Percentiles rank a stretch among this genome's conserved stretches.
These are phyloP conservation scores for Dorcus parallelipipedus DNA, from an alignment of 2,888 invertebrate genomes.

Conservation along the genomic window DNA sequence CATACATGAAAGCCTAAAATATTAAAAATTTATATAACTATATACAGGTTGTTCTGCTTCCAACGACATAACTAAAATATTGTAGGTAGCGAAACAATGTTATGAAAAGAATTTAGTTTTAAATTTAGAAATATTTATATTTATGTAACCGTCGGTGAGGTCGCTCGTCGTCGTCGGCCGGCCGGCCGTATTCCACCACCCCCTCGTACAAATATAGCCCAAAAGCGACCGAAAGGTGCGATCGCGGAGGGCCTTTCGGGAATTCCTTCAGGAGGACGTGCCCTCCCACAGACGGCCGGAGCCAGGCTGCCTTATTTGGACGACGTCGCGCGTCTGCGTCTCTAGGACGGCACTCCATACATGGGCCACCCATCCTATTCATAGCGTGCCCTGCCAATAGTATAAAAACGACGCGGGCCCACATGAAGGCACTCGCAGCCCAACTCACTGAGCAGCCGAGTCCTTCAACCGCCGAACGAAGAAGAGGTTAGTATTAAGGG, in stretches of 20 bases:
- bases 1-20: too few species aligned
- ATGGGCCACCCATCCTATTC: conserved; percentile 44
- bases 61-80: too few species aligned
- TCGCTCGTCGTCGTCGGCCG: too few species aligned
- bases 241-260: conserved; percentile 17
- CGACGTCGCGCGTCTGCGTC: conserved; percentile 42
- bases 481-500: conserved; percentile 57
- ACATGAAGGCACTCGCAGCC: conserved; percentile 34
- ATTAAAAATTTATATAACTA: too few species aligned
- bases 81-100: too few species aligned
- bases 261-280: conserved; percentile 20
- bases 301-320: conserved; percentile 46
- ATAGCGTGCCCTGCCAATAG: conserved; percentile 36
- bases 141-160: too few species aligned
- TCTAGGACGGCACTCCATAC: conserved; percentile 45
- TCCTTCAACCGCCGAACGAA: conserved; percentile 32
- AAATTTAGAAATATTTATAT: too few species aligned
- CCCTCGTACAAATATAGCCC: not conserved
- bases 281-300: conserved; percentile 21
- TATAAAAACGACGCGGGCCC: conserved; percentile 32
- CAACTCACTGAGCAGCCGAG: conserved; percentile 37
- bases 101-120: too few species aligned
- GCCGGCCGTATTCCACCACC: not conserved
- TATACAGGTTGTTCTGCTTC: too few species aligned
- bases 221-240: conserved; percentile 10